These are phyloP conservation scores for Lanius collurio DNA, from an alignment of 2,113 vertebrate genomes.

Conservation along the genomic window DNA sequence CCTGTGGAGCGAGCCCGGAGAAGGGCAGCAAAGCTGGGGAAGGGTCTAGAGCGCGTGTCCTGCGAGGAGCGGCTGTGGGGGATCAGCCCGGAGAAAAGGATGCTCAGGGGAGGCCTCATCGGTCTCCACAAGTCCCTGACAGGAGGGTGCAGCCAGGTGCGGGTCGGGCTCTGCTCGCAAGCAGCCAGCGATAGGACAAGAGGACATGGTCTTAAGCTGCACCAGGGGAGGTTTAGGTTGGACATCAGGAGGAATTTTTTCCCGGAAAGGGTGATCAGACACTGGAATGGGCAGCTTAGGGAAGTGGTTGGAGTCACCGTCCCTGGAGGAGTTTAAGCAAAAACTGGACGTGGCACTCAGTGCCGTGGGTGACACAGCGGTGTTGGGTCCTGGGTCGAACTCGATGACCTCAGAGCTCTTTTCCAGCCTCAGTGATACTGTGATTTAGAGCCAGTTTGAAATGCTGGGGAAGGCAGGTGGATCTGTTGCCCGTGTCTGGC, in stretches of 20 bases:
- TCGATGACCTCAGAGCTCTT: not conserved
- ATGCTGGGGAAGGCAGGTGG: too few species aligned
- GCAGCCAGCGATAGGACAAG: not conserved
- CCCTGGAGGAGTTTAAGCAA: not conserved
- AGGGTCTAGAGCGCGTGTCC: not conserved
- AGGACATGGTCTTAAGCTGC: not conserved
- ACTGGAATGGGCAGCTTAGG: not conserved
- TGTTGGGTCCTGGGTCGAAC: not conserved
- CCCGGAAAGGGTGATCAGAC: not conserved
- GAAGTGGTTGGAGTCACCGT: not conserved
- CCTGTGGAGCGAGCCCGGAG: not conserved
- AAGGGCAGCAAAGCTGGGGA: not conserved
- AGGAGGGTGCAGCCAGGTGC: not conserved
- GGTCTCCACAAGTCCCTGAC: not conserved
- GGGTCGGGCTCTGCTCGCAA: not conserved
- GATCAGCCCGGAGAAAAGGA: not conserved
- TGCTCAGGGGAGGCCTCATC: not conserved
- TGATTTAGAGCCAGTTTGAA: fast-evolving
- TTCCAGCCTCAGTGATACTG: not conserved
- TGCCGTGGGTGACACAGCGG: not conserved
- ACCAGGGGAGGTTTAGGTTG: not conserved
- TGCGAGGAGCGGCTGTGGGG: not conserved
- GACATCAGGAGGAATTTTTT: not conserved
- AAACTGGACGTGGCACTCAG: not conserved
- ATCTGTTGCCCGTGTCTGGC: fast-evolving